Base-by-base conservation (phyloP, 2,797 vertebrate species). In the Gambusia yucatana region DNA sequence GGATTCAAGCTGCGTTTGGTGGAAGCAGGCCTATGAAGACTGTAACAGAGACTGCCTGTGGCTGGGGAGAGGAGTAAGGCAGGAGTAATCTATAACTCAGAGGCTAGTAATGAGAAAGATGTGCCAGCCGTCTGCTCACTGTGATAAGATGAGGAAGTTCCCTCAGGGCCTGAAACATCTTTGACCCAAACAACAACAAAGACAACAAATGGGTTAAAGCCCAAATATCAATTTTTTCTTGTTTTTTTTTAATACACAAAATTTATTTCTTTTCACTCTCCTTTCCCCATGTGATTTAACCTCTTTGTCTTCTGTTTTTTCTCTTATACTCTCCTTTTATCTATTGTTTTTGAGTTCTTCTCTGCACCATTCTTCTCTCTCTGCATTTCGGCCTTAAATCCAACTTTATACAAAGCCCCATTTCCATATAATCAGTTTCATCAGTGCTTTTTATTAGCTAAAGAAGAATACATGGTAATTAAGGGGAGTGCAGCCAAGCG, bases 381-480 rank as follows among this genome's bases (percentile, higher is more conserved):
- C 85, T 84, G 69, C 78, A 82, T 85, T 88, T 70, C 50, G 74
- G 78, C 82, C 80, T 91, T 87, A 90, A 89, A 93, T 88, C 83
- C 86, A 87, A 78, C 82, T 84, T 85, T 76, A 48, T 75, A 92
- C 90, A 92, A 93, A 92, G 90, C 91, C 75, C 72, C 0, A 79
- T 91, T 86, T 90, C 92, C 89, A 88, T 95, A 93, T 95, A 96
- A 96, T 96, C 96, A 87, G 90, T 95, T 95, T 94, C 93, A 96
- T 95, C 95, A 95, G 92, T 91, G 86, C 92, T 95, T 96, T 95
- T 95, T 95, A 96, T 96, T 95, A 96, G 93, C 93, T 90, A 86
- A 93, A 94, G 93, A 94, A 95, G 95, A 96, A 96, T 95, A 94
- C 92, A 91, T 92, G 93, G 94, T 96, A 96, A 96, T 96, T 96